A percentile compares a stretch with the other conserved stretches of the same genome.
Conservation (phyloP, 2,113 vertebrate genomes). For the Ramphastos sulfuratus region DNA sequence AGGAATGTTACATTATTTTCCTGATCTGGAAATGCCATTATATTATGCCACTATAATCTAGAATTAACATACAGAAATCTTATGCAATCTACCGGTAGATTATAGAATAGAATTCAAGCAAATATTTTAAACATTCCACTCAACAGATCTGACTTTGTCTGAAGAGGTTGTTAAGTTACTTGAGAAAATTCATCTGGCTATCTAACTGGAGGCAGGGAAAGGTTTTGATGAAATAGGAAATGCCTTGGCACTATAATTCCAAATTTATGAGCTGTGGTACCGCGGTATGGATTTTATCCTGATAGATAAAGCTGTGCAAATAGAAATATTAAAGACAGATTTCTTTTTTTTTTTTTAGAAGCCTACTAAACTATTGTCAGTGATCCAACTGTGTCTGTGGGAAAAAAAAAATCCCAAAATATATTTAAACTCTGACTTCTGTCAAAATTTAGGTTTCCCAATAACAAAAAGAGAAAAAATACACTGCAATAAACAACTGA, state of each 20-base stretch:
- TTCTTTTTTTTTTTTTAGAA: neutral
- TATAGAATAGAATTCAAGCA: neutral
- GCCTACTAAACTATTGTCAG: neutral
- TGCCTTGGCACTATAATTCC: neutral
- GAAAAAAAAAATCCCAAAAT: neutral
- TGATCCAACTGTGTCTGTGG: neutral
- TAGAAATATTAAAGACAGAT: neutral
- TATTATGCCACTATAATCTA: neutral
- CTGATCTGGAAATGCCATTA: neutral
- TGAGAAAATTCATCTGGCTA: neutral
- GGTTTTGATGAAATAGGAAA: neutral
- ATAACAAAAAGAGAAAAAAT: neutral
- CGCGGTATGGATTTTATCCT: neutral
- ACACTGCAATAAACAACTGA: neutral
- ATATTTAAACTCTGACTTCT: neutral
- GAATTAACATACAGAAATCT: neutral
- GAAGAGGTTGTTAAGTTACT: neutral
- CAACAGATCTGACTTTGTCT: neutral
- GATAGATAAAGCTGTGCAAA: neutral
- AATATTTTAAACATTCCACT: neutral
- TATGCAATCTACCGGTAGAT: neutral
- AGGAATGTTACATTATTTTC: neutral
- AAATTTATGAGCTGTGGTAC: neutral
- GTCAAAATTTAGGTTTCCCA: too few relatives aligned
- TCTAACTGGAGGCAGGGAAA: neutral